A percentile compares a stretch with the other conserved stretches of the same genome.
Conservation (phyloP, 1,140 invertebrate species). For the Delia radicum region DNA sequence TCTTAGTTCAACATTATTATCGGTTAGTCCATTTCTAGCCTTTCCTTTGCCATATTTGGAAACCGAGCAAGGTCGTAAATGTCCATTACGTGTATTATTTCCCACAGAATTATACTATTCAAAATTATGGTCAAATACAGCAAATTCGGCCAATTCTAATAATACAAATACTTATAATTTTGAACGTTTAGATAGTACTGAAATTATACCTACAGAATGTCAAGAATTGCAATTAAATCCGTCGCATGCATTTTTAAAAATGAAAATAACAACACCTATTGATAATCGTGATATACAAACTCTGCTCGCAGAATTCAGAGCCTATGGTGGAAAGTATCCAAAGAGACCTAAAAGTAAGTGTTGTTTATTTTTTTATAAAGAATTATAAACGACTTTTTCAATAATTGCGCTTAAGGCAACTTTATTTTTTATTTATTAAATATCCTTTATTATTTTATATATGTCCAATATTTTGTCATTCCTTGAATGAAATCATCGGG, state of each 20-base stretch:
- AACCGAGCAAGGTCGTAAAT: conserved; percentile 77
- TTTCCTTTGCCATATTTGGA: conserved; percentile 87
- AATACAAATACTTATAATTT: not conserved
- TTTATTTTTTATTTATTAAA: too few species aligned
- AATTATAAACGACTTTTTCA: too few species aligned
- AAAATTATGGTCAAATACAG: conserved; percentile 55
- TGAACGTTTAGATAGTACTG: conserved; percentile 40
- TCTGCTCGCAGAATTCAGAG: conserved; percentile 81
- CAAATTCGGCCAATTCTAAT: not conserved
- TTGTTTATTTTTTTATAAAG: too few species aligned
- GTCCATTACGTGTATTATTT: conserved; percentile 75
- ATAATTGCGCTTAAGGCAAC: too few species aligned
- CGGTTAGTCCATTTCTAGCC: conserved; percentile 83
- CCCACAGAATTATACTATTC: conserved; percentile 80
- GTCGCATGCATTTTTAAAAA: conserved; percentile 71
- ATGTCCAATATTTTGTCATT: too few species aligned
- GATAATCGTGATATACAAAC: conserved; percentile 69
- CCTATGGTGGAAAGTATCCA: conserved; percentile 74
- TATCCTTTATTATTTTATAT: too few species aligned
- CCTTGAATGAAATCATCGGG: too few species aligned
- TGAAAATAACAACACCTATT: conserved; percentile 66
- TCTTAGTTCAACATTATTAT: conserved; percentile 74
- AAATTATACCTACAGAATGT: conserved; percentile 26
- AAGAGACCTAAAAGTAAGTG: conserved; percentile 46
- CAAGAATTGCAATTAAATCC: conserved; percentile 35